Evolutionary conservation across 2,113 vertebrate species (phyloP), one percentile per base, ranked within the genome.

Genomic region (Potamarius usumacintae): DNA sequence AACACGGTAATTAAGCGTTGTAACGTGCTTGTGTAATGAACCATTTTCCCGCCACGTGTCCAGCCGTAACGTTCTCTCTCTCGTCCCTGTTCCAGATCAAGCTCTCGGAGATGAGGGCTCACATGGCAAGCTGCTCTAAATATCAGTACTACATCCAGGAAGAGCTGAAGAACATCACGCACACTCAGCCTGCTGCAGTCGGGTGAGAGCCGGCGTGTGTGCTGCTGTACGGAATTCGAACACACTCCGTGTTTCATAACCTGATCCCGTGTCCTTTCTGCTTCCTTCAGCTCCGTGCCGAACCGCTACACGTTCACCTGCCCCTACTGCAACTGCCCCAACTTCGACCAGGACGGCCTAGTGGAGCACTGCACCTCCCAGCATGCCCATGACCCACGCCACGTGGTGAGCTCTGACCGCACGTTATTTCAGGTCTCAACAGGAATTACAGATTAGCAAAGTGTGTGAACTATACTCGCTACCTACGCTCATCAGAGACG

Each of bases 251-350:
- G 52, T 58, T 10, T 53, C 20, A 34, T 34, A 22, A 20, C 58
- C 77, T 20, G 9, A 20, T 79, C 18, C 42, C 4, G 9, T 58
- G 25, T 65, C 20, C 20, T 88, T 52, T 84, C 30, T 52, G 53
- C 12, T 84, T 79, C 82, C 84, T 42, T 69, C 91, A 99, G 98
- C 93, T 95, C 94, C 57, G 93, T 99, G 92, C 97, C 98, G 86
- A 99, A 99, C 88, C 97, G 98, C 11, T 98, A 96, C 83, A 99
- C 98, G 12, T 99, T 99, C 91, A 95, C 96, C 82, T 99, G 98
- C 87, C 98, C 98, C 0, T 99, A 97, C 91, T 99, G 98, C 92
- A 95, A 91, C 58, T 96, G 96, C 93, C 97, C 95, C 93, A 99
- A 99, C 95, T 96, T 99, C 27, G 98, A 99, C 76, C 98, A 99